Percentiles rank a stretch among this genome's conserved stretches.
These are phyloP conservation scores for Paramormyrops kingsleyae DNA, from an alignment of 2,113 vertebrate genomes.

Conservation along the genomic window DNA sequence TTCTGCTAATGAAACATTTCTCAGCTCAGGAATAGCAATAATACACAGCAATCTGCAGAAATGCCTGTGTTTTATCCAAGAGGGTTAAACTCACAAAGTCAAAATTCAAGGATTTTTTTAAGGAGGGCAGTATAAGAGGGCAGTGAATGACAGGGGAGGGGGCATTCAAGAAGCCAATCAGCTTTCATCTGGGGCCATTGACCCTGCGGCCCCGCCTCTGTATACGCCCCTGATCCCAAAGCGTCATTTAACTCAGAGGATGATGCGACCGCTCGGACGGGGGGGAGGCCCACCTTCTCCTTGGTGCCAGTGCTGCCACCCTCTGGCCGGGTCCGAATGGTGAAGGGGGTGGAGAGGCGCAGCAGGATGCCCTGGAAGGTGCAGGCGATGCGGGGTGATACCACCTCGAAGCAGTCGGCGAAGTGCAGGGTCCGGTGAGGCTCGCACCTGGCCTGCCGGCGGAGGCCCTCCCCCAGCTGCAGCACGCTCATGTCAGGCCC, in stretches of 20 bases:
- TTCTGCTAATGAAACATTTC: background rate
- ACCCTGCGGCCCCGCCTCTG: background rate
- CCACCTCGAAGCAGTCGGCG: slow-evolving; percentile 89
- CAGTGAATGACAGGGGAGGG: background rate
- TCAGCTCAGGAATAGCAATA: background rate
- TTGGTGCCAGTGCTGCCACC: slow-evolving; percentile 70
- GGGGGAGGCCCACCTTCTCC: slow-evolving; percentile 78
- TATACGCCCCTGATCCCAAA: background rate
- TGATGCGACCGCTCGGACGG: background rate
- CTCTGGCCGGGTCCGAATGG: slow-evolving; percentile 83
- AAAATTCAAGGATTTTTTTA: background rate
- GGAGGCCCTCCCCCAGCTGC: slow-evolving; percentile 89
- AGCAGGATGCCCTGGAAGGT: slow-evolving; percentile 85
- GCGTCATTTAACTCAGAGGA: background rate
- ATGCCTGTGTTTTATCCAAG: background rate
- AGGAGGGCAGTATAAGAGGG: background rate
- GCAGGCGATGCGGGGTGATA: slow-evolving; percentile 85
- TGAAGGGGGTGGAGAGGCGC: slow-evolving; percentile 88
- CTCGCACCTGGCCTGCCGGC: slow-evolving; percentile 83
- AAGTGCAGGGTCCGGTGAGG: slow-evolving; percentile 76
- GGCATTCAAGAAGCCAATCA: background rate
- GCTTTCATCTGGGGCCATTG: background rate
- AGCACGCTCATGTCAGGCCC: slow-evolving; percentile 83
- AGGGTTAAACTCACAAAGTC: background rate
- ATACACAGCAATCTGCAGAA: background rate